Percentiles rank a stretch among this genome's conserved stretches.
Conservation (phyloP, 2,113 vertebrate species). For the Thamnaconus septentrionalis region DNA sequence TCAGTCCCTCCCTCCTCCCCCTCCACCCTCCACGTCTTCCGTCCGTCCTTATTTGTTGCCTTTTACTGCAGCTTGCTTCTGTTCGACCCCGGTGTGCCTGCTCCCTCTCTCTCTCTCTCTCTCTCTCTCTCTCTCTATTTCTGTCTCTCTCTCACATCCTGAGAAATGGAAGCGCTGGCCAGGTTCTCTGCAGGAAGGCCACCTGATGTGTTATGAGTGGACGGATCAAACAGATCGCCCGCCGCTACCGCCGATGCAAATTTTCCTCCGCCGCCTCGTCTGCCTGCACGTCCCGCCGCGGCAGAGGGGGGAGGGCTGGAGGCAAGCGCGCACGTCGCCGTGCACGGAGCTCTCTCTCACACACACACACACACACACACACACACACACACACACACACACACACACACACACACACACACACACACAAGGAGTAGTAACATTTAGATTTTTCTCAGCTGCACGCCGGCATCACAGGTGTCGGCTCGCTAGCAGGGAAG, state of each 20-base stretch:
- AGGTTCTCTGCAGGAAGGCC: slow-evolving; percentile 40
- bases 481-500: not conserved
- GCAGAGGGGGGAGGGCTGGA: slow-evolving; percentile 11
- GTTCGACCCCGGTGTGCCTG: not conserved
- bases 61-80: slow-evolving; percentile 9
- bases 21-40: not conserved
- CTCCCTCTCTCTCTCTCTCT: not conserved
- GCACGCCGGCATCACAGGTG: not conserved
- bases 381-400: slow-evolving; percentile 4
- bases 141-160: not conserved
- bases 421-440: slow-evolving; percentile 30
- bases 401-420: slow-evolving; percentile 1
- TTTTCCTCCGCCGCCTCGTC: slow-evolving; percentile 38
- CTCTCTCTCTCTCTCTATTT: not conserved
- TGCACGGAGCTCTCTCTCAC: slow-evolving; percentile 2
- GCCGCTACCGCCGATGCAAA: slow-evolving; percentile 47
- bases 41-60: not conserved
- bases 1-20: no score
- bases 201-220: slow-evolving; percentile 51
- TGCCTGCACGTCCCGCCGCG: slow-evolving; percentile 26
- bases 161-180: slow-evolving; percentile 24
- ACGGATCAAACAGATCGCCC: slow-evolving; percentile 57
- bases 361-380: slow-evolving; percentile 23
- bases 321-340: no score
- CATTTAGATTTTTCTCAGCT: slow-evolving; percentile 38